Evolutionary conservation across 2,113 vertebrate species (phyloP).

Genomic region (Petromus typicus): DNA sequence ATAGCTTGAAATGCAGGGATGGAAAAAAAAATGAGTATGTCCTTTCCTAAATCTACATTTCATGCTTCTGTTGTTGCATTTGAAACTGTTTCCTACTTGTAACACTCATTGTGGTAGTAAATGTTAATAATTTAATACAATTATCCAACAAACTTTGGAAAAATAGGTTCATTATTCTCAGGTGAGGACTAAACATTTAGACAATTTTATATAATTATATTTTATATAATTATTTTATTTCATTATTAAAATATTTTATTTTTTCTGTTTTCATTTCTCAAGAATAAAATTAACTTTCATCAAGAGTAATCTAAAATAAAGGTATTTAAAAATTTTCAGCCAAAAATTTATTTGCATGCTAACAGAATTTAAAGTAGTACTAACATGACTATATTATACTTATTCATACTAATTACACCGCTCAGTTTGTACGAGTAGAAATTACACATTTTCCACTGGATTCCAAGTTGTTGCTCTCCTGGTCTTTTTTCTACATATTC

Average conservation of each 20-base stretch:
- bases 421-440: not conserved
- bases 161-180: not conserved
- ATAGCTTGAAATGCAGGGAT: not conserved
- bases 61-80: not conserved
- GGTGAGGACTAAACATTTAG: not conserved
- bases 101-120: not conserved
- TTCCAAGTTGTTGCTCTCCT: not conserved
- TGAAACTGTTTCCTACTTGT: not conserved
- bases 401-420: too few species aligned
- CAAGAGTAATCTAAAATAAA: not conserved
- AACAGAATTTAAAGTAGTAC: not conserved
- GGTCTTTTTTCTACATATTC: not conserved
- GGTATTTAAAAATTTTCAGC: not conserved
- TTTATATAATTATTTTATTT: not conserved
- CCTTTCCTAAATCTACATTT: not conserved
- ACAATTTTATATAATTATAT: not conserved
- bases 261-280: constrained; percentile 3
- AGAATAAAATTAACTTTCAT: not conserved
- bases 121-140: not conserved
- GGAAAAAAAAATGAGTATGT: not conserved
- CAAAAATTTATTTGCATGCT: not conserved
- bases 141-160: not conserved
- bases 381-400: not conserved
- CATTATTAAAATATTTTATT: not conserved
- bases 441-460: not conserved